These are phyloP conservation scores for Pseudochirops cupreus DNA, from an alignment of 2,797 vertebrate species.

Conservation along the genomic window DNA sequence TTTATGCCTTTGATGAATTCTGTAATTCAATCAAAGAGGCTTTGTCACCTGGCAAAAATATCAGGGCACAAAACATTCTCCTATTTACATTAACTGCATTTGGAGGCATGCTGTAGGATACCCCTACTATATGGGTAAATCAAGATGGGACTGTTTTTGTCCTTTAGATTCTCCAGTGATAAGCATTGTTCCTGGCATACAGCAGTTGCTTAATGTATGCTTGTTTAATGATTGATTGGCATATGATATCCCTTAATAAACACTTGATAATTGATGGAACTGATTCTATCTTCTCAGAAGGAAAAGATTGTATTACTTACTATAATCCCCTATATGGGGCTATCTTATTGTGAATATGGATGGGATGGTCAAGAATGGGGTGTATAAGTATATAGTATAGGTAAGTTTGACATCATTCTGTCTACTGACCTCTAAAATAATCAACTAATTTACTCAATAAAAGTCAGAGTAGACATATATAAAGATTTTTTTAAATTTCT, in stretches of 20 bases:
- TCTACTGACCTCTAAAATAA: background rate
- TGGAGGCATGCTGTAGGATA: background rate
- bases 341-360: background rate
- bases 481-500: constrained; percentile 16
- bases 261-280: background rate
- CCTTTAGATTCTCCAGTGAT: background rate
- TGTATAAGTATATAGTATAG: background rate
- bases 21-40: background rate
- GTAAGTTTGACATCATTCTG: background rate
- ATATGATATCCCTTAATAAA: background rate
- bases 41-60: background rate
- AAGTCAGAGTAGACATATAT: background rate
- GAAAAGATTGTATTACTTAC: background rate
- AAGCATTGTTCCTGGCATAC: background rate
- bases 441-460: constrained; percentile 27
- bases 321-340: background rate
- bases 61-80: background rate
- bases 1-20: background rate
- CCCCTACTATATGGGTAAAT: background rate
- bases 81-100: background rate
- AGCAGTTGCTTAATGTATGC: background rate
- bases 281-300: background rate
- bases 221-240: background rate
- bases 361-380: background rate
- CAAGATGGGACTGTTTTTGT: background rate